Percentiles rank a stretch among this genome's conserved stretches.
phyloP scores from a whole-genome alignment of 2,888 invertebrate species.

The Bombyx huttoni region DNA sequence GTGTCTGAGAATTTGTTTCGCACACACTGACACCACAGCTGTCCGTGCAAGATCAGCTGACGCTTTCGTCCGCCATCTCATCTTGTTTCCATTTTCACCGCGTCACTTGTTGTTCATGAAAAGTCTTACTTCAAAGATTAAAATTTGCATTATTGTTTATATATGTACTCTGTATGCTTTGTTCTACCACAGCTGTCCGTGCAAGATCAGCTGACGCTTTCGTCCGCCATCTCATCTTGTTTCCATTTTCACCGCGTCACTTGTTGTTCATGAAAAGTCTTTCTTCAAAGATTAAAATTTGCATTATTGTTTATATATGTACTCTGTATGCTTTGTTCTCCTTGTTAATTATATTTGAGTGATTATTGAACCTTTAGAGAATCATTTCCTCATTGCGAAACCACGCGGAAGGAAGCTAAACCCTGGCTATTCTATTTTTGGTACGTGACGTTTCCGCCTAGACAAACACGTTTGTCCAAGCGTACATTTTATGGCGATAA shows the following conservation, averaged over 20 bases:
- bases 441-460: conserved; percentile 44
- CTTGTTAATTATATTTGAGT: conserved; percentile 7
- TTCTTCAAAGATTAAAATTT: conserved; percentile 46
- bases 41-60: conserved; percentile 69
- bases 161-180: too few species aligned
- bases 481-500: conserved; percentile 15
- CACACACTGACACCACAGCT: conserved; percentile 27
- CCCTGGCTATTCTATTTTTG: conserved; percentile 63
- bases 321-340: conserved; percentile 23
- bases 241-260: conserved; percentile 57
- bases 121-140: conserved; percentile 42
- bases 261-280: conserved; percentile 51
- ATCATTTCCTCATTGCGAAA: conserved; percentile 37
- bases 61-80: conserved; percentile 63
- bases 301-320: conserved; percentile 52
- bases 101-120: conserved; percentile 62
- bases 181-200: conserved; percentile 51
- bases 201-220: conserved; percentile 67
- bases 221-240: conserved; percentile 64
- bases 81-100: conserved; percentile 48
- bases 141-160: conserved; percentile 60
- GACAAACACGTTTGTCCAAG: conserved; percentile 15
- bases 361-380: conserved; percentile 13
- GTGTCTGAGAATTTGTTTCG: neutral
- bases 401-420: conserved; percentile 50